Evolutionary conservation across 2,113 vertebrate genomes (phyloP), one percentile per base, ranked within the genome.

Genomic region (Merops nubicus): DNA sequence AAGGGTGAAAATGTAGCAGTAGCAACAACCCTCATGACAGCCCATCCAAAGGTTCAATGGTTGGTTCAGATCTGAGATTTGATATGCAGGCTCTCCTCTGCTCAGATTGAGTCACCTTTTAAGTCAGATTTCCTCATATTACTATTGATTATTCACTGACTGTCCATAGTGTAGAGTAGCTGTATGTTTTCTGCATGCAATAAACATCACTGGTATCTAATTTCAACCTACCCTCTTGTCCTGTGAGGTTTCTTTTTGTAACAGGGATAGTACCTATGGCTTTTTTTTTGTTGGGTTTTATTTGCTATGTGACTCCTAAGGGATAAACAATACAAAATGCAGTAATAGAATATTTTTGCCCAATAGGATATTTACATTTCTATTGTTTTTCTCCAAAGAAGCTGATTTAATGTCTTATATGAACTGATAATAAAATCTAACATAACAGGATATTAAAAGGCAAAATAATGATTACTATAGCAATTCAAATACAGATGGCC

Each of bases 381-480:
- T 81, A 14, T 87, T 91, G 34, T 36, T 92, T 83, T 91, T 67
- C 65, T 88, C 77, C 82, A 28, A 89, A 93, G 83, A 95, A 91
- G 31, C 34, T 85, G 51, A 88, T 95, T 87, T 81, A 87, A 69
- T 81, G 43, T 77, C 48, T 70, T 81, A 25, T 43, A 62, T 85
- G 73, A 95, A 85, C 23, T 9, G 31, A 72, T 86, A 90, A 90
- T 77, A 43, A 47, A 48, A 80, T 78, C 29, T 78, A 93, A 88
- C 91, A 57, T 31, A 93, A 72, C 74, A 79, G 43, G 80, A 73
- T 93, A 94, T 95, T 93, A 91, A 96, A 93, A 89, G 47, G 53
- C 36, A 85, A 91, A 96, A 53, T 85, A 92, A 89, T 72, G 59
- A 95, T 91, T 87, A 57, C 73, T 57, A 31, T 36, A 89, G 45